Conservation (phyloP, 2,113 vertebrate genomes). For the Semicossyphus pulcher region DNA sequence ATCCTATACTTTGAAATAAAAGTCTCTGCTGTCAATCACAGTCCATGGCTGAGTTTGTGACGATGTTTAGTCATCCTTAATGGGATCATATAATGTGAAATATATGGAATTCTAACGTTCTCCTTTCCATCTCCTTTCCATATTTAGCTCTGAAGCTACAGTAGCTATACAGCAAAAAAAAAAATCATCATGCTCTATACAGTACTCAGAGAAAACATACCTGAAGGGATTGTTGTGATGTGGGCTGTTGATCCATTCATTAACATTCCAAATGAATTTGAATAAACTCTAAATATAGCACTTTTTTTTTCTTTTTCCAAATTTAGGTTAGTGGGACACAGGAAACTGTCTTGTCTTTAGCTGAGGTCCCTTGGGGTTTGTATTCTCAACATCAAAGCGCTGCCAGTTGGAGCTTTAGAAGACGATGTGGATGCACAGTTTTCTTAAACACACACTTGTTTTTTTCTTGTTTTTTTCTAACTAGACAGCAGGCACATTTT, state of each 20-base stretch:
- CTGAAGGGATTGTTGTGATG: conserved; percentile 29
- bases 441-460: conserved; percentile 29
- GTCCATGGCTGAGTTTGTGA: too few species aligned
- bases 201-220: conserved; percentile 14
- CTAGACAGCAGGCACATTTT: conserved; percentile 16
- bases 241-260: conserved; percentile 41
- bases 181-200: background rate
- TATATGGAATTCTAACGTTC: background rate
- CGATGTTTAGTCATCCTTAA: background rate
- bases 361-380: conserved; percentile 43
- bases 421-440: conserved; percentile 42
- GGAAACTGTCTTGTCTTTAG: conserved; percentile 54
- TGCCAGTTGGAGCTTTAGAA: conserved; percentile 27
- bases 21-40: conserved; percentile 34
- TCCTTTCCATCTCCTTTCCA: background rate
- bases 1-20: conserved; percentile 21
- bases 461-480: conserved; percentile 15
- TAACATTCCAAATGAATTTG: conserved; percentile 49
- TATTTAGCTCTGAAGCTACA: background rate
- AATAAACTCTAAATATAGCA: conserved; percentile 65
- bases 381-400: conserved; percentile 62
- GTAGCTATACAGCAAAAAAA: background rate
- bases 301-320: conserved; percentile 25
- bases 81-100: background rate
- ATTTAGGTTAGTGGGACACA: conserved; percentile 76